Conservation (phyloP, 2,888 invertebrate genomes). For the Synergus umbraculus region DNA sequence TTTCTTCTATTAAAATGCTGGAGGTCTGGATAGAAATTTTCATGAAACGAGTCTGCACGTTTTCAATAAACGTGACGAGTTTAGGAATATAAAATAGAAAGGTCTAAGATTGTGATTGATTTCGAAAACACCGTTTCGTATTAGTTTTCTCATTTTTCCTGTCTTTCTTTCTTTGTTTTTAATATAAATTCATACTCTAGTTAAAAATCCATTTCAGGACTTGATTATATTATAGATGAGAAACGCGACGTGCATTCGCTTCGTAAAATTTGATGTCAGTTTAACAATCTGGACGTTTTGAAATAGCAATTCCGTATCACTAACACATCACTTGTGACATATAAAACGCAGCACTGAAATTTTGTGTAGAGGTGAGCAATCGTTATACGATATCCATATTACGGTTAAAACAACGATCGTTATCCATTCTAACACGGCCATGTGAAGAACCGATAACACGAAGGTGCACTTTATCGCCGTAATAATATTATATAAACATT, state of each 20-base stretch:
- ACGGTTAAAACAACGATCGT: background rate
- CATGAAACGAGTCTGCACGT: background rate
- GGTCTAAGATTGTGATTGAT: background rate
- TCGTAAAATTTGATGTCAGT: background rate
- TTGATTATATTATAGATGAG: slow-evolving; percentile 13
- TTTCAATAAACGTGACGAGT: background rate
- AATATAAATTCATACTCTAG: background rate
- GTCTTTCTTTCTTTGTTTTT: background rate
- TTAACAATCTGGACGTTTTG: background rate
- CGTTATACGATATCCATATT: slow-evolving; percentile 12
- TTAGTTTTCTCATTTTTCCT: background rate
- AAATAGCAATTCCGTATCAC: background rate
- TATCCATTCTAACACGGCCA: slow-evolving; percentile 9
- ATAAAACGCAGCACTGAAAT: slow-evolving; percentile 10
- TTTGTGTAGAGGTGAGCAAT: background rate
- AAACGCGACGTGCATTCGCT: background rate
- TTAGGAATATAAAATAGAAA: background rate
- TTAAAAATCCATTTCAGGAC: background rate
- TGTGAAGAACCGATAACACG: slow-evolving; percentile 27
- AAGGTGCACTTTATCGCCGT: slow-evolving; percentile 17
- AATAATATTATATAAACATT: slow-evolving; percentile 9
- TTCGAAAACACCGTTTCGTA: background rate
- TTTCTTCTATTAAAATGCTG: too few relatives aligned
- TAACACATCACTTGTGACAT: background rate
- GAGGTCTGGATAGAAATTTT: background rate